Evolutionary conservation across 2,113 vertebrate genomes (phyloP).

Genomic region (Oryctolagus cuniculus): DNA sequence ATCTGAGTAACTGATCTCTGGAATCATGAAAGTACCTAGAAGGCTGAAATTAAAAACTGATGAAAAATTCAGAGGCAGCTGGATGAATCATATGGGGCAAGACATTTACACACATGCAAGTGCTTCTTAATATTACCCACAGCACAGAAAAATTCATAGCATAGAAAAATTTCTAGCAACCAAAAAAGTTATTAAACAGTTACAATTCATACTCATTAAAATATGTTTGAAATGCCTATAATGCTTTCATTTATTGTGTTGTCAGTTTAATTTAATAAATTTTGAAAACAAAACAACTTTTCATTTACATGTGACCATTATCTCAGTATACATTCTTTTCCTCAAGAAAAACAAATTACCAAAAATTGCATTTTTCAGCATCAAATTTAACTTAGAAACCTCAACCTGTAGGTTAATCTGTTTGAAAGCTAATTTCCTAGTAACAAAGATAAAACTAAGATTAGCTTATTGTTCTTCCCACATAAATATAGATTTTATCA

Average conservation of each 20-base stretch:
- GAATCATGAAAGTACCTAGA: not conserved
- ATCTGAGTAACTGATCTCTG: not conserved
- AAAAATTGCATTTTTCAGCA: not conserved
- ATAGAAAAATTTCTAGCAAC: not conserved
- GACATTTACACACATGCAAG: not conserved
- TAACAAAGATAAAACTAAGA: conserved; percentile 6
- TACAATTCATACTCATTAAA: not conserved
- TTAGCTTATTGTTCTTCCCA: not conserved
- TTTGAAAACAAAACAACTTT: not conserved
- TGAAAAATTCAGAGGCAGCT: not conserved
- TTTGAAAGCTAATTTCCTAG: conserved; percentile 41
- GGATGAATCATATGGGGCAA: not conserved
- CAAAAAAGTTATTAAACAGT: not conserved
- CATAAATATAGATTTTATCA: not conserved
- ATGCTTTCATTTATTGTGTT: not conserved
- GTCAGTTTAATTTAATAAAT: conserved; percentile 13
- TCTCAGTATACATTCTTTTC: not conserved
- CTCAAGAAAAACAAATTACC: not conserved
- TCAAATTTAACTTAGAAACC: not conserved
- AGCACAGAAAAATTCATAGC: not conserved
- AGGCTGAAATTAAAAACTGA: conserved; percentile 9
- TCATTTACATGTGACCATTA: not conserved
- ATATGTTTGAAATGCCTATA: not conserved
- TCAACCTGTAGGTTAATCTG: not conserved
- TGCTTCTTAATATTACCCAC: not conserved